Evolutionary conservation across 2,888 invertebrate species (phyloP), one percentile per base, ranked within the genome.

Genomic region (Hirudinaria manillensis): DNA sequence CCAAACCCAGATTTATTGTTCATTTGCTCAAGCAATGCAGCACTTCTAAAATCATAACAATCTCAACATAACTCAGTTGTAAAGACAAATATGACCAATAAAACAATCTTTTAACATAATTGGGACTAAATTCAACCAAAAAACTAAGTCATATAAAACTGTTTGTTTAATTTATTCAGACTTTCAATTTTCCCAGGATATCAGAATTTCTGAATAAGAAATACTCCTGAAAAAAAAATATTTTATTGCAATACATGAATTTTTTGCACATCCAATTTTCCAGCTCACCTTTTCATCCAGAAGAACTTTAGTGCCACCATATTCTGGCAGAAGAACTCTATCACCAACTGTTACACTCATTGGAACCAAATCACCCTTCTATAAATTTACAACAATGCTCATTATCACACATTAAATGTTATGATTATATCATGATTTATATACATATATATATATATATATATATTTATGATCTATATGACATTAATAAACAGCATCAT

Each of bases 221-320:
- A 84, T 92, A 93, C 86, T 98, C 98, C 86, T 88, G 82, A 75
- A 84, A 84, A 73, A 74, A 77, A 80, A 79, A 74, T 77, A 70
- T 72, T 65, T 16, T 24, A 29, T 45, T 45, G 45, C 24, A 61
- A 53, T 13, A 21, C 13, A 16, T 21, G 13, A 53, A 53, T 21
- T 53, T 53, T 16, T 53, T 53, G 13, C 53, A 53, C 21, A 21
- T 53, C 53, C 13, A 53, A 53, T 53, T 53, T 16, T 1, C n/a
- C 24, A 27, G 61, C 21, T 27, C 7, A 86, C 86, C 82, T 93
- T 92, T 77, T 92, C 92, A 77, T 90, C 90, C 75, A 98, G 85
- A 80, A 91, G 89, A 70, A 99, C 92, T 88, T 97, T 98, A 79
- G 95, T 97, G 81, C 99, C 99, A 77, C 99, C 99, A 87, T 93